Base-by-base conservation (phyloP, 2,113 vertebrate genomes). In the Dasyurus viverrinus region DNA sequence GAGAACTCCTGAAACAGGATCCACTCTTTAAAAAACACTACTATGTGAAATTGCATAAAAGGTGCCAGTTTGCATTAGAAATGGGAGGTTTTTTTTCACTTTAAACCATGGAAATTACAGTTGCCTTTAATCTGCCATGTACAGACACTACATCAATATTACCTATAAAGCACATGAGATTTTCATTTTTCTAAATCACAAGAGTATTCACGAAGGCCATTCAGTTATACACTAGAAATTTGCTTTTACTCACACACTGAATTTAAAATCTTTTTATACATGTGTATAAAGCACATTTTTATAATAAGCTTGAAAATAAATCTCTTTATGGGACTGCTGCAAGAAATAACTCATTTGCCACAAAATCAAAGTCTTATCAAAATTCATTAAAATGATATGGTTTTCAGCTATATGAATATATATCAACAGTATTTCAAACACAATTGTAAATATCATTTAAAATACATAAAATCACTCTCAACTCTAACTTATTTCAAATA, bases 251-350 rank as follows among this genome's bases (percentile, higher is more conserved):
- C 46, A 93, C 57, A 90, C 95, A 84, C 16, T 68, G 22, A 91
- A 48, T 30, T 90, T 11, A 9, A 84, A n/a, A 84, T n/a, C 16
- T 84, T 84, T 76, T 84, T 84, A 84, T 42, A 89, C 89, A 89
- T 84, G 90, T 68, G 23, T 57, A 57, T 36, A 22, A 94, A 93
- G 54, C n/a, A 84, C 68, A 84, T 84, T 42, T 96, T 24, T 92
- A 55, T 95, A 90, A 90, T 89, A 91, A 76, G 24, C 8, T 95
- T 36, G 95, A 25, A 92, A 94, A 42, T 57, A 57, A 92, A 30
- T 84, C 0, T n/a, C 50, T 48, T 9, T 22, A 48, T 84, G 36
- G 36, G 7, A 8, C n/a, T 84, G 68, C 68, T 8, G 42, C 42
- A n/a, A 84, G 68, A 42, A 84, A 84, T 84, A 84, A 42, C 19